A percentile compares a stretch with the other conserved stretches of the same genome.
phyloP scores from a whole-genome alignment of 2,113 vertebrate genomes.

The Eleginops maclovinus region DNA sequence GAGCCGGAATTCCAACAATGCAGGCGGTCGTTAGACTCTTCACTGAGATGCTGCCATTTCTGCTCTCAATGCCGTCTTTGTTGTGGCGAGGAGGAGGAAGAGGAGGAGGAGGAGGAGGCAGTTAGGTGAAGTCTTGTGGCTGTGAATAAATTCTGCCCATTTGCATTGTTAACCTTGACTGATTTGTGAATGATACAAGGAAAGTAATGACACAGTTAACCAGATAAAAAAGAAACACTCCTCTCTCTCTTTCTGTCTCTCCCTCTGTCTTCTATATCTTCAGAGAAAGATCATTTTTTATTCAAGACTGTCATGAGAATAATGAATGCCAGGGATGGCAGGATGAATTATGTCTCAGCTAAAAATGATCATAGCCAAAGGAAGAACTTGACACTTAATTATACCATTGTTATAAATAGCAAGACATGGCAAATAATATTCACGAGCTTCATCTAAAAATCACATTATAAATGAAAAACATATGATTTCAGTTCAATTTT shows the following conservation, averaged over 20 bases:
- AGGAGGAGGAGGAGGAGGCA: constrained; percentile 29
- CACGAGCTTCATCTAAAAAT: constrained; percentile 48
- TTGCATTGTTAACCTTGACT: constrained; percentile 12
- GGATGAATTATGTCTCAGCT: constrained; percentile 69
- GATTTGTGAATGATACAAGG: constrained; percentile 27
- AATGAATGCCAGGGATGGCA: constrained; percentile 67
- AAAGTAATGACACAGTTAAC: constrained; percentile 30
- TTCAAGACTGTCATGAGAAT: constrained; percentile 50
- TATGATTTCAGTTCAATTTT: constrained; percentile 28
- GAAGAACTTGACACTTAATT: constrained; percentile 74
- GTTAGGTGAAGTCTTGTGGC: constrained; percentile 39
- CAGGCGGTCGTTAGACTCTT: constrained; percentile 75
- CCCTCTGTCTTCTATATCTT: constrained; percentile 13
- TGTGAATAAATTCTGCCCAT: constrained; percentile 39
- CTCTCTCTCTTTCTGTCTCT: neutral
- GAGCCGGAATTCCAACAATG: constrained; percentile 85
- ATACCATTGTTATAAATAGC: constrained; percentile 72
- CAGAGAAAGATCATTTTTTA: constrained; percentile 58
- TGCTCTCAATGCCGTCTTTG: constrained; percentile 61
- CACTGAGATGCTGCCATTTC: constrained; percentile 66
- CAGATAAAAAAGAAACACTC: constrained; percentile 15
- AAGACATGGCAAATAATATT: constrained; percentile 28
- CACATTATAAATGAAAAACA: constrained; percentile 40
- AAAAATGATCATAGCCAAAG: constrained; percentile 70
- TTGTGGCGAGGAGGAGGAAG: constrained; percentile 18